Base-by-base conservation (phyloP, 2,888 invertebrate species). In the Phengaris alcon region DNA sequence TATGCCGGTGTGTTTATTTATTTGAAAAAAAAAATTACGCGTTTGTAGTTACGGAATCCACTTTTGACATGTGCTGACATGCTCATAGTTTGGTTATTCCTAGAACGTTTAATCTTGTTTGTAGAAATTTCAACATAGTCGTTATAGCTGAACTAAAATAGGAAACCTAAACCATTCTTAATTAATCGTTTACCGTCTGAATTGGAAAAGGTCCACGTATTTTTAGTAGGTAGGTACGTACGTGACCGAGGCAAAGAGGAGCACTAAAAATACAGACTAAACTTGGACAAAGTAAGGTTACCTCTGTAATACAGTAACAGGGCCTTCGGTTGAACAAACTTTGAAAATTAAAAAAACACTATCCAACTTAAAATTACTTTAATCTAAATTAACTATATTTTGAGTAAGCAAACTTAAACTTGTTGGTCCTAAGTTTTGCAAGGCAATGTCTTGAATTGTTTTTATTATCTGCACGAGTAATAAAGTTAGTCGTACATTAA, bases 351-450 rank as follows among this genome's bases (percentile, higher is more conserved):
- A 72, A 15, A 15, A 22, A 22, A 22, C 35, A 64, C 35, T 64
- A 35, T 52, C 22, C 70, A 35, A 72, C 52, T 52, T 54, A 72
- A 72, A 72, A 72, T 72, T 22, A 72, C 70, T 72, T 72, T 72
- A 54, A 22, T 52, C 70, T 22, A 52, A 22, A 22, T 22, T 22
- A 22, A 22, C 22, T 22, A 22, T 22, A 22, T 22, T 22, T 22
- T 22, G 22, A 22, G 70, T 54, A 72, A 70, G 46, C 51, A 70
- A 51, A 22, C 13, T 72, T 48, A 4, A 70, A 70, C 54, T 51
- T 70, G 10, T n/a, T n/a, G n/a, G n/a, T n/a, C n/a, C n/a, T n/a
- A 70, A 10, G 46, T 69, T 46, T 69, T 15, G 59, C 15, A 9
- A 9, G 9, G 59, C 15, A 59, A 15, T 22, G 9, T 52, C 52